Evolutionary conservation across 2,113 vertebrate genomes (phyloP), one percentile per base, ranked within the genome.

Genomic region (Cepphus grylle): DNA sequence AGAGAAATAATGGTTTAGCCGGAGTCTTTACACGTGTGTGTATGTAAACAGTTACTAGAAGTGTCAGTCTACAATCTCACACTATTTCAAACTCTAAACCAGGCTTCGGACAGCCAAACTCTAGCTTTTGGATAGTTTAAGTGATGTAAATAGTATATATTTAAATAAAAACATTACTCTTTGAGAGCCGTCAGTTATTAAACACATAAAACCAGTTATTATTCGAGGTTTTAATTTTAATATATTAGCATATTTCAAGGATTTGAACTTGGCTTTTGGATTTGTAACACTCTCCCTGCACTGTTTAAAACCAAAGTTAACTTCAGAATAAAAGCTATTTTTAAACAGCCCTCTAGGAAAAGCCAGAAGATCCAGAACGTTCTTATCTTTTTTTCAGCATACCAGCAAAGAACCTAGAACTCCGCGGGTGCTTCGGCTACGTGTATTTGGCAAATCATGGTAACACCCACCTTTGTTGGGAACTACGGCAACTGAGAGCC

Each of bases 301-400:
- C 20, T 82, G 38, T 52, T 71, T 59, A 55, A 63, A 92, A 63
- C 9, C 3, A 5, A 49, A 86, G 63, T 42, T 62, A 58, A 45
- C 69, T 70, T 84, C 76, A 78, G 38, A 78, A 71, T 59, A 74
- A 84, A 86, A 84, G 32, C n/a, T 79, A 4, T 38, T 84, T 92
- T 53, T 38, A 45, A 47, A 38, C 6, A 40, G n/a, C 20, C 58
- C 82, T 73, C 38, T 40, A 36, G 62, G 13, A 88, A 58, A 36
- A 80, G 13, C 22, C 9, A 86, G 53, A 80, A 86, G 76, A 86
- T 66, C 27, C 72, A n/a, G 26, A 72, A 45, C 2, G 4, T 53
- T 40, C n/a, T 2, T 21, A 16, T 12, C 26, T 50, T 78, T 84
- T 74, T 45, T 47, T 18, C 40, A 58, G 58, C 53, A 32, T 5